Evolutionary conservation across 2,888 invertebrate genomes (phyloP), one percentile per base, ranked within the genome.

Genomic region (Melanotus villosus): DNA sequence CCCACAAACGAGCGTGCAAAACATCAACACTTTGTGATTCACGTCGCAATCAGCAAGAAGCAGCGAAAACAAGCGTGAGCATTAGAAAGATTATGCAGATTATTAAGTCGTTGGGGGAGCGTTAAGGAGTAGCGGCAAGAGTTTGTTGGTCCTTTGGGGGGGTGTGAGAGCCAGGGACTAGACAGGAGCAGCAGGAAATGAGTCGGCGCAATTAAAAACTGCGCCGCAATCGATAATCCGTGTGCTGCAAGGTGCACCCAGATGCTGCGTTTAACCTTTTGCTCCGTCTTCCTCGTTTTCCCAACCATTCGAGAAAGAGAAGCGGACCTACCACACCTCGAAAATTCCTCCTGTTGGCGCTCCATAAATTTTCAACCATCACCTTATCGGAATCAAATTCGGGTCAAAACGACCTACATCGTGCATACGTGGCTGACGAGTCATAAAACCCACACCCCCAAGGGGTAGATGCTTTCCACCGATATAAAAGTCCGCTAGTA

Each of bases 131-230:
- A 47, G 62, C 30, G 58, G 26, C 47, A 14, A 10, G 50, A 52
- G 36, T 23, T 62, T 47, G 43, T 56, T 32, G 58, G 58, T n/a
- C n/a, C n/a, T 26, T 58, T 68, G 43, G 32, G 56, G 23, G 45
- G 32, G 43, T 38, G 41, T 43, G 63, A 52, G 58, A 52, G 58
- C 54, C 26, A 45, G 45, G 50, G 50, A 68, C 59, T 38, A 64
- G 64, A 65, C 63, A 64, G 68, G 41, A 68, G 68, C 56, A 63
- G 57, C 68, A 68, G 68, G 68, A 68, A 68, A 68, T 62, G 79
- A 78, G 78, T 78, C 79, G 79, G 79, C 79, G 79, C 79, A 79
- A 79, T 79, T 79, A 79, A 79, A 79, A 79, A 79, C 76, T 74
- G 76, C 73, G 77, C 75, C 75, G 72, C 76, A 78, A 79, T 78